Conservation (phyloP, 2,888 invertebrate genomes). For the Tachina fera region DNA sequence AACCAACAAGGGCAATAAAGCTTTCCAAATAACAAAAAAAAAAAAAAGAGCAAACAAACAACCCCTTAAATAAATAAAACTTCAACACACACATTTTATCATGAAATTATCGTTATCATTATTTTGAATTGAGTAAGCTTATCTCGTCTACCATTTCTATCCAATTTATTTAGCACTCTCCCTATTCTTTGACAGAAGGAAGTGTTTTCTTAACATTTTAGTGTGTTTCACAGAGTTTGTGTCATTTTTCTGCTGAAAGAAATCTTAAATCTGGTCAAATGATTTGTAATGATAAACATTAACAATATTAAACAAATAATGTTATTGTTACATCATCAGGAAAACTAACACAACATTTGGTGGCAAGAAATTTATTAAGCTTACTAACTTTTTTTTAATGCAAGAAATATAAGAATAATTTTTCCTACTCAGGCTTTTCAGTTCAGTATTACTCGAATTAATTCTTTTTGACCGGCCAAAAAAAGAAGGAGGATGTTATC, state of each 20-base stretch:
- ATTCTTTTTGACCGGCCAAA: too few species aligned
- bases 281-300: conserved; percentile 56
- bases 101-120: conserved; percentile 40
- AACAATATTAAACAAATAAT: conserved; percentile 13
- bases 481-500: too few species aligned
- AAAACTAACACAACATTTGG: not conserved
- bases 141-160: conserved; percentile 16
- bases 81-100: not conserved
- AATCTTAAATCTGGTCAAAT: conserved; percentile 53
- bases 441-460: too few species aligned
- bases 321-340: not conserved
- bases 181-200: not conserved
- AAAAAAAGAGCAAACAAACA: not conserved
- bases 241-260: not conserved
- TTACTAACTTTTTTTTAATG: not conserved
- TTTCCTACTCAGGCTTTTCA: not conserved
- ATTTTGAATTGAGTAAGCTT: conserved; percentile 45
- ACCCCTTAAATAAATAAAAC: not conserved
- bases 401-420: not conserved
- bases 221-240: not conserved
- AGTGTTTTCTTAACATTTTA: not conserved
- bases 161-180: conserved; percentile 35
- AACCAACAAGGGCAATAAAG: not conserved
- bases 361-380: too few species aligned
- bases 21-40: too few species aligned